Evolutionary conservation across 2,113 vertebrate species (phyloP), one percentile per base, ranked within the genome.

Genomic region (Melanotaenia duboulayi): DNA sequence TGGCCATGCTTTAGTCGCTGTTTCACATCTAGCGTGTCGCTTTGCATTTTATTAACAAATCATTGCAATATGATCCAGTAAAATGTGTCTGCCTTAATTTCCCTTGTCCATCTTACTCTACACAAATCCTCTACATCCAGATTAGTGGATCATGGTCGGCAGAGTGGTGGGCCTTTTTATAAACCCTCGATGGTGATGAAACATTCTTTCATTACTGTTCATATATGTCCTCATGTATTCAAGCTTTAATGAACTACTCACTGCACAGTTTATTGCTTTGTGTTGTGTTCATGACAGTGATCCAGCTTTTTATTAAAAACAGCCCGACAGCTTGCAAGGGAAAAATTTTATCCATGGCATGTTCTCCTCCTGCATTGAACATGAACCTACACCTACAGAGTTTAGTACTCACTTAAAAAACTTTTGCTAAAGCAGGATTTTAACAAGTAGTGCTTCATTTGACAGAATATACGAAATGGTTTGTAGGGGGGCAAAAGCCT

Each of bases 1-100:
- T n/a, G 61, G 75, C 60, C 70, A 39, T 12, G 84, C 74, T 91
- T 86, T 83, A 82, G 83, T 84, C 62, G 39, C 80, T 48, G 81
- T 70, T 57, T 76, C 78, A 83, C 70, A 84, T 87, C 78, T 14
- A 64, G 75, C 63, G 66, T 55, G 80, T 82, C 85, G 52, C 81
- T 88, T 90, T 88, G 72, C 76, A 90, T 92, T 87, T 90, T 82
- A 89, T 87, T 84, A 88, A 91, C 88, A 89, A 89, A 90, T 87
- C 90, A 90, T 82, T 16, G 83, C 79, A 86, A 81, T 85, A 84
- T 82, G 81, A 90, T 81, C 69, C 60, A 80, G 78, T 82, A 89
- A 79, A 90, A 87, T 82, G 85, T 83, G 80, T 75, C 82, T 37
- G 78, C 75, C 77, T 87, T 91, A 68, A 90, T 89, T 91, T 88